phyloP scores from a whole-genome alignment of 2,888 invertebrate species.

The Uloborus plumipes region DNA sequence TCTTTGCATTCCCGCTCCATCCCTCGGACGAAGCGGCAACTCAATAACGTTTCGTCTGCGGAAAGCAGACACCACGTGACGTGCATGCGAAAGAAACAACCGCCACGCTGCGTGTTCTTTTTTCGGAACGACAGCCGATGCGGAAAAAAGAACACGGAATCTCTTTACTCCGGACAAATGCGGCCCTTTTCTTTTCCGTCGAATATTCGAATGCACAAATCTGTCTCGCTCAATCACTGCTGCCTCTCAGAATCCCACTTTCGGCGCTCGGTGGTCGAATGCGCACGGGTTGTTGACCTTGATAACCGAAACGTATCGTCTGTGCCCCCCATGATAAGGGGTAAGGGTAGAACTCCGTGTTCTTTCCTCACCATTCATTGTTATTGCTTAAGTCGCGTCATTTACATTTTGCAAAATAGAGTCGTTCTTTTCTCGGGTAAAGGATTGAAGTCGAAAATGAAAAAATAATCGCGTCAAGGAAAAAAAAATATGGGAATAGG shows the following conservation, averaged over 20 bases:
- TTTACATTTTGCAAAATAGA: too few species aligned
- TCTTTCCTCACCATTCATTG: too few species aligned
- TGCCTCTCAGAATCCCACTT: constrained; percentile 17
- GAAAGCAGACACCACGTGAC: constrained; percentile 52
- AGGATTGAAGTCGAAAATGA: constrained; percentile 43
- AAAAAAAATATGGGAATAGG: constrained; percentile 16
- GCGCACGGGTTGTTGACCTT: constrained; percentile 58
- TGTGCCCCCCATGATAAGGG: too few species aligned
- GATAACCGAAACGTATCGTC: background rate
- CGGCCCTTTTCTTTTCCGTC: too few species aligned
- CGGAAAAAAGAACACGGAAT: too few species aligned
- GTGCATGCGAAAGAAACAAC: constrained; percentile 29
- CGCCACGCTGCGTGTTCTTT: background rate
- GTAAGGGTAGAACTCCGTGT: too few species aligned
- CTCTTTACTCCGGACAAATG: too few species aligned
- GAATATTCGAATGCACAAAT: too few species aligned
- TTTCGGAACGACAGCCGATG: too few species aligned
- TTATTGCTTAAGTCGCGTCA: too few species aligned
- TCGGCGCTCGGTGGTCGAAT: constrained; percentile 23
- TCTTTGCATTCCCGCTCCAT: background rate
- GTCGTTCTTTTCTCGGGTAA: constrained; percentile 12
- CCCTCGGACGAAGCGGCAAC: background rate
- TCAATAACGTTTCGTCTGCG: constrained; percentile 38
- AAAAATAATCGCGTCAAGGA: constrained; percentile 33
- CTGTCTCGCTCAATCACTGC: constrained; percentile 24